Conservation (phyloP, 2,888 invertebrate species). For the Linnaemya tessellans region DNA sequence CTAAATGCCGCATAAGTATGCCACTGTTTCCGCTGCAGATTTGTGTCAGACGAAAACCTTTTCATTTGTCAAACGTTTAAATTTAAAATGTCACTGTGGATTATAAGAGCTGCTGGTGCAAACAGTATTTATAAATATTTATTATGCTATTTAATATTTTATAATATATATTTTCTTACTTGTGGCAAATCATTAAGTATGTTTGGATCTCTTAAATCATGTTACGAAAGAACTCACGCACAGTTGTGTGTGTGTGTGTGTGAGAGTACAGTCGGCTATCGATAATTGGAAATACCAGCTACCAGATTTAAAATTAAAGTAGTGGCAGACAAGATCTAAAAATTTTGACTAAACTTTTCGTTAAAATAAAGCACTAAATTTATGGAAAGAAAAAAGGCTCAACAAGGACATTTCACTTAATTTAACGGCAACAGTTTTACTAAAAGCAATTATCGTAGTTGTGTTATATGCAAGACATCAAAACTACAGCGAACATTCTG, state of each 20-base stretch:
- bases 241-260: not conserved
- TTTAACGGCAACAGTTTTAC: too few relatives aligned
- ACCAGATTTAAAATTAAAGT: too few relatives aligned
- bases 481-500: too few relatives aligned
- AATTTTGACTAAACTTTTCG: too few relatives aligned
- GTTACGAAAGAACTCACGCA: not conserved
- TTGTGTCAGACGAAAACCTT: slow-evolving; percentile 39
- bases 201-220: slow-evolving; percentile 3
- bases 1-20: slow-evolving; percentile 39
- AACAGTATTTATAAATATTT: not conserved
- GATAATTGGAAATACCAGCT: too few relatives aligned
- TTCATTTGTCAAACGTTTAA: slow-evolving; percentile 21
- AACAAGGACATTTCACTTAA: too few relatives aligned
- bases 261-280: not conserved
- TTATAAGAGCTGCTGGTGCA: not conserved
- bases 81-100: slow-evolving; percentile 22
- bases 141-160: not conserved
- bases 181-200: slow-evolving; percentile 2
- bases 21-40: slow-evolving; percentile 25
- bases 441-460: too few relatives aligned
- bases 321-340: too few relatives aligned
- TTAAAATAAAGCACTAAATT: too few relatives aligned
- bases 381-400: too few relatives aligned
- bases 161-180: not conserved
- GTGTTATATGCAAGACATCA: too few relatives aligned